Evolutionary conservation across 2,113 vertebrate genomes (phyloP).

Genomic region (Corvus moneduloides): DNA sequence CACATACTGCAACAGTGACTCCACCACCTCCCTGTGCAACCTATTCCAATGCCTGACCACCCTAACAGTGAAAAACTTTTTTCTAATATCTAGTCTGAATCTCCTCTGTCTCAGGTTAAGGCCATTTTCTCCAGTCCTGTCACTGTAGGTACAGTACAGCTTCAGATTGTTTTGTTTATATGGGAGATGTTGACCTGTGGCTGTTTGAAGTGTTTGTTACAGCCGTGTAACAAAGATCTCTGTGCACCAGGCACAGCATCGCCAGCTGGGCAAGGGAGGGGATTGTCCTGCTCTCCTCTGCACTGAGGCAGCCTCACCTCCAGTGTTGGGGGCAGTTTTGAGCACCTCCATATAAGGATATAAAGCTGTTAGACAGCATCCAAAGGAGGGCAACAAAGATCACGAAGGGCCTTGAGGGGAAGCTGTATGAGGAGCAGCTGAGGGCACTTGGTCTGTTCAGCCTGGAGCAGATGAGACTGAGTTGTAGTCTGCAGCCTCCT

Average conservation of each 20-base stretch:
- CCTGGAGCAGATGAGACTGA: neutral
- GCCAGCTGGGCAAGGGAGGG: neutral
- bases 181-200: neutral
- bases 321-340: neutral
- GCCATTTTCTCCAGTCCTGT: neutral
- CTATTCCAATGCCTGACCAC: neutral
- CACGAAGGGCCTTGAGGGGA: neutral
- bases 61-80: neutral
- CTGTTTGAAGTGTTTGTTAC: neutral
- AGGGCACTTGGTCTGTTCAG: neutral
- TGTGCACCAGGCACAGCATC: neutral
- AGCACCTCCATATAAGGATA: neutral
- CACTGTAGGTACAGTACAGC: neutral
- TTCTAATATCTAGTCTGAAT: neutral
- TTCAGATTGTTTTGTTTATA: neutral
- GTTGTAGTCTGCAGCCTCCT: neutral
- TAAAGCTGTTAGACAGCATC: neutral
- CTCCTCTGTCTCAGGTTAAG: neutral
- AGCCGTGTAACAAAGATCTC: neutral
- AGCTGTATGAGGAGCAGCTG: rapidly evolving
- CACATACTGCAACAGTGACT: neutral
- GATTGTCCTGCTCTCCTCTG: neutral
- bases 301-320: neutral
- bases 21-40: neutral
- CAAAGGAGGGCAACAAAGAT: neutral